These are phyloP conservation scores for Nebria salina DNA, from an alignment of 2,888 invertebrate species.

Conservation along the genomic window DNA sequence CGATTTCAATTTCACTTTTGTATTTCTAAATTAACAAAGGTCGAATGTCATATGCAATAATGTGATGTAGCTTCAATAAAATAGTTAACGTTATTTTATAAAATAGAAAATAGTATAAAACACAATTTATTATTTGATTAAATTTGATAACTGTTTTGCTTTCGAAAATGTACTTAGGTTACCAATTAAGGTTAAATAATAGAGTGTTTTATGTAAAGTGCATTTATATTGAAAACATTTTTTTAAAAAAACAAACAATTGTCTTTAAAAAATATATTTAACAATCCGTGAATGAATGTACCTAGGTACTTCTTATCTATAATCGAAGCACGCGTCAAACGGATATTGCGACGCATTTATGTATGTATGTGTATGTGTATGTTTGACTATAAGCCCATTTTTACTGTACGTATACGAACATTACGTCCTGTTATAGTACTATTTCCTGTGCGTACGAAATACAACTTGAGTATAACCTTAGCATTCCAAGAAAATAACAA, in stretches of 20 bases:
- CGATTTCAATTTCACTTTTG: too few relatives aligned
- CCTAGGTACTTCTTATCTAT: slow-evolving; percentile 26
- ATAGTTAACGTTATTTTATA: too few relatives aligned
- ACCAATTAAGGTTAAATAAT: too few relatives aligned
- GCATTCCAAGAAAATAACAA: background rate
- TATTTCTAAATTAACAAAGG: too few relatives aligned
- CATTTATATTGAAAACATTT: too few relatives aligned
- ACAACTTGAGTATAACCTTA: slow-evolving; percentile 2
- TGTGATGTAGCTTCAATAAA: too few relatives aligned
- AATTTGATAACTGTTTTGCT: too few relatives aligned
- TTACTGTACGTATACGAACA: slow-evolving; percentile 4
- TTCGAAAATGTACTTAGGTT: too few relatives aligned
- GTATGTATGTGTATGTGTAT: slow-evolving; percentile 12
- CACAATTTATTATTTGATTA: too few relatives aligned
- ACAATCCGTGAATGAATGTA: slow-evolving; percentile 27
- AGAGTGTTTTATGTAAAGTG: too few relatives aligned
- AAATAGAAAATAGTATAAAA: too few relatives aligned
- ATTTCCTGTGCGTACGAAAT: slow-evolving; percentile 31
- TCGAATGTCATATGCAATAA: too few relatives aligned
- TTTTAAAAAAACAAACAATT: background rate
- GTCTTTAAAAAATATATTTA: slow-evolving; percentile 8
- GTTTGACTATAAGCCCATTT: slow-evolving; percentile 13
- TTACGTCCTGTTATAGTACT: slow-evolving; percentile 34
- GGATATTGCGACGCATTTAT: slow-evolving; percentile 33
- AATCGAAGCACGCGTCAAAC: slow-evolving; percentile 34